Conservation (phyloP, 2,888 invertebrate species). For the Drosophila mimica region DNA sequence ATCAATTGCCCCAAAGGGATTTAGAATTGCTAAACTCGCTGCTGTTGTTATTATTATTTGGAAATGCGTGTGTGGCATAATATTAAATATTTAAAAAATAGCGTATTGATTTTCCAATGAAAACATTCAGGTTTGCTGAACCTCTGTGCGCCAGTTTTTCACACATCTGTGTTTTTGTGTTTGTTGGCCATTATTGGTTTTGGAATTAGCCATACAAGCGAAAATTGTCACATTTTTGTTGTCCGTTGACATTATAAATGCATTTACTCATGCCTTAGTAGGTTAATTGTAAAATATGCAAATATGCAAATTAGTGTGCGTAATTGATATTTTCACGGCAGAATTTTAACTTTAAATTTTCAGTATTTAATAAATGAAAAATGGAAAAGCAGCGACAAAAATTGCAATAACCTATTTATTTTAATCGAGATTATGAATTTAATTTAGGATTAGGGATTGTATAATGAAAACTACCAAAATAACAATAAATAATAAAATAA, state of each 20-base stretch:
- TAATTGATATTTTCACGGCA: slow-evolving; percentile 26
- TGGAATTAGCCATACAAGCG: slow-evolving; percentile 51
- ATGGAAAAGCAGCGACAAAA: not conserved
- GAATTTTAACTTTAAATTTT: not conserved
- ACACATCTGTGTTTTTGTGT: slow-evolving; percentile 17
- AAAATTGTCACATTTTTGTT: slow-evolving; percentile 36
- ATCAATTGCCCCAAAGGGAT: slow-evolving; percentile 69
- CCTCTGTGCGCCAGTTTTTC: slow-evolving; percentile 37
- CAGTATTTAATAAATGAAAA: not conserved
- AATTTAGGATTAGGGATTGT: not conserved
- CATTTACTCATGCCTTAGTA: slow-evolving; percentile 2
- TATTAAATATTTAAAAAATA: slow-evolving; percentile 69
- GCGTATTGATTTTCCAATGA: slow-evolving; percentile 71
- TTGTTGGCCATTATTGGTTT: slow-evolving; percentile 33
- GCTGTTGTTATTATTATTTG: slow-evolving; percentile 17
- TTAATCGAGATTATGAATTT: not conserved
- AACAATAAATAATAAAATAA: not conserved
- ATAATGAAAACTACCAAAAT: not conserved
- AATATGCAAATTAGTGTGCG: slow-evolving; percentile 5
- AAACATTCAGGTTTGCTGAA: slow-evolving; percentile 56
- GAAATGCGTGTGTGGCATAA: slow-evolving; percentile 15
- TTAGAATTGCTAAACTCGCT: slow-evolving; percentile 39
- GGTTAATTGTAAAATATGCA: slow-evolving; percentile 30
- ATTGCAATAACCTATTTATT: not conserved
- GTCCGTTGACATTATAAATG: slow-evolving; percentile 21